These are phyloP conservation scores for Cantharis rustica DNA, from an alignment of 2,888 invertebrate species.

Conservation along the genomic window DNA sequence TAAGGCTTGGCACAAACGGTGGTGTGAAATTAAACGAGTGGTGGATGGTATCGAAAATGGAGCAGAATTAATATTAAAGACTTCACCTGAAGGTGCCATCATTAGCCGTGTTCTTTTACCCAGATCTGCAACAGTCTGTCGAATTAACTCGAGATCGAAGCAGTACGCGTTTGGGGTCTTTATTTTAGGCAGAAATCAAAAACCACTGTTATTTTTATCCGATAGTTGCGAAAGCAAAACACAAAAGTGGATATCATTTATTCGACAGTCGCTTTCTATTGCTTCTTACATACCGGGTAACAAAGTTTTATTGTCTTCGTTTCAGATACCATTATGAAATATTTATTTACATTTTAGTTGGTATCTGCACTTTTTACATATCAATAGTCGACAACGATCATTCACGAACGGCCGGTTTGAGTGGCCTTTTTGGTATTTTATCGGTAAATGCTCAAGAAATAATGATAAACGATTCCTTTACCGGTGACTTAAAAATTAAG, in stretches of 20 bases:
- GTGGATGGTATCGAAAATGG: constrained; percentile 61
- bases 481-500: constrained; percentile 57
- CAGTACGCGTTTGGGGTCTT: constrained; percentile 73
- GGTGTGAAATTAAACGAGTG: constrained; percentile 66
- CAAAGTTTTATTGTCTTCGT: background rate
- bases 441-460: constrained; percentile 62
- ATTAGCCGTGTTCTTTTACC: constrained; percentile 61
- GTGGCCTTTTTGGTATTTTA: constrained; percentile 64
- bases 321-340: background rate
- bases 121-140: constrained; percentile 63
- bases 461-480: constrained; percentile 60
- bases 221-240: constrained; percentile 68
- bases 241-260: constrained; percentile 72
- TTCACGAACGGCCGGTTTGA: constrained; percentile 65
- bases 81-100: constrained; percentile 52
- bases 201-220: constrained; percentile 68
- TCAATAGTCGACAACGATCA: constrained; percentile 67
- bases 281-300: constrained; percentile 53
- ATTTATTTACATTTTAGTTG: constrained; percentile 43
- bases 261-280: constrained; percentile 59
- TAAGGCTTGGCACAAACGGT: constrained; percentile 69
- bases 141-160: constrained; percentile 69
- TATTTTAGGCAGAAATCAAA: constrained; percentile 60
- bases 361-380: constrained; percentile 62
- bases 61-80: constrained; percentile 62